Conservation (phyloP, 2,113 vertebrate species). For the Melanocharis versteri region DNA sequence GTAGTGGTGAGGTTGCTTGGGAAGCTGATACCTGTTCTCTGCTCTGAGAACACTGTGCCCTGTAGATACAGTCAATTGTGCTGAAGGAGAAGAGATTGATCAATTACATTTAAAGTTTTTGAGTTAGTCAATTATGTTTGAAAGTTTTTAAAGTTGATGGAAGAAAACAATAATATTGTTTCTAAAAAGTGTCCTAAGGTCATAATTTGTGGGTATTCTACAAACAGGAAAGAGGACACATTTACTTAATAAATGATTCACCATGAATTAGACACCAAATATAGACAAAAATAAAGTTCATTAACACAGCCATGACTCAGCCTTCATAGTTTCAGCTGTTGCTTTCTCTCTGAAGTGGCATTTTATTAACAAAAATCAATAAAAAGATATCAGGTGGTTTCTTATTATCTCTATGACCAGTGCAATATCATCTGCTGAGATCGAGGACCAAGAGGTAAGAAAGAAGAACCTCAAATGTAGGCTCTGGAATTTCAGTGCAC, state of each 20-base stretch:
- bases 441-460: neutral
- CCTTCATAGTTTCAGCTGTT: neutral
- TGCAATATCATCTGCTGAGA: neutral
- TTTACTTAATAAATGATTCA: neutral
- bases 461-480: neutral
- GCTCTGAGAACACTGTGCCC: neutral
- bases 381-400: neutral
- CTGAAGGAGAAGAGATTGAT: neutral
- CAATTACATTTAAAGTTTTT: neutral
- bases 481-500: neutral
- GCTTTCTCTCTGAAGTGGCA: neutral
- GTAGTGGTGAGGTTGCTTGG: neutral
- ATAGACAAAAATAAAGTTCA: constrained; percentile 2
- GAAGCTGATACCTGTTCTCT: neutral
- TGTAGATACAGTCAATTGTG: neutral
- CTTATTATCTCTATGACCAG: neutral
- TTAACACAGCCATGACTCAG: neutral
- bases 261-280: neutral
- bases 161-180: neutral
- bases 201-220: neutral
- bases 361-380: constrained; percentile 45
- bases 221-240: neutral
- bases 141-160: neutral
- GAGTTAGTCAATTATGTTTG: neutral
- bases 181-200: neutral